These are phyloP conservation scores for Ochropacha duplaris DNA, from an alignment of 2,888 invertebrate genomes.

Conservation along the genomic window DNA sequence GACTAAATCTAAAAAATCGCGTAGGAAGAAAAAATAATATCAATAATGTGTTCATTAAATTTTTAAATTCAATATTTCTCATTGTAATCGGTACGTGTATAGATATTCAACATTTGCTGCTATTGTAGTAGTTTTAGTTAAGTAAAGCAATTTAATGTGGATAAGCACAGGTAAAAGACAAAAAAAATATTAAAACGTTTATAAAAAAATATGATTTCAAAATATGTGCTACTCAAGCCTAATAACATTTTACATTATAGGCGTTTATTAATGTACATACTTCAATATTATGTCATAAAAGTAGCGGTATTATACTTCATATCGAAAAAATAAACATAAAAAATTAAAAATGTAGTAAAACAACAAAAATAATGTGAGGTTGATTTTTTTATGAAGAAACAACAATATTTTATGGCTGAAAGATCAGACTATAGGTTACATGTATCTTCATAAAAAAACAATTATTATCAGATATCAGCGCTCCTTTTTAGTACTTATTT, in stretches of 20 bases:
- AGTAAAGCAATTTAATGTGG: slow-evolving; percentile 57
- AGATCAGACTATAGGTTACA: slow-evolving; percentile 8
- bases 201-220: slow-evolving; percentile 23
- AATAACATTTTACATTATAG: slow-evolving; percentile 24
- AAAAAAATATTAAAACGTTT: slow-evolving; percentile 52
- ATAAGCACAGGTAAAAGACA: slow-evolving; percentile 65
- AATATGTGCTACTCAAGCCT: slow-evolving; percentile 43
- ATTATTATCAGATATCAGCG: slow-evolving; percentile 32
- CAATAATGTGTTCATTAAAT: slow-evolving; percentile 54
- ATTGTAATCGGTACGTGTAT: slow-evolving; percentile 3
- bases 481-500: slow-evolving; percentile 43
- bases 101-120: slow-evolving; percentile 51
- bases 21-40: slow-evolving; percentile 84
- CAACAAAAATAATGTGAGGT: slow-evolving; percentile 54
- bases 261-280: slow-evolving; percentile 22
- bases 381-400: slow-evolving; percentile 50
- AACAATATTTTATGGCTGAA: slow-evolving; percentile 16
- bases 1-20: slow-evolving; percentile 80
- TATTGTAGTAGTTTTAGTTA: slow-evolving; percentile 59
- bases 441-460: slow-evolving; percentile 33
- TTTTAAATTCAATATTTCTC: slow-evolving; percentile 44
- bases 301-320: slow-evolving; percentile 55
- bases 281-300: slow-evolving; percentile 37
- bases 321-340: slow-evolving; percentile 64
- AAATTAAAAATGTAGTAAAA: slow-evolving; percentile 67